A percentile compares a stretch with the other conserved stretches of the same genome.
Evolutionary conservation across 1,140 invertebrate genomes (phyloP).

Genomic region (Mya arenaria): DNA sequence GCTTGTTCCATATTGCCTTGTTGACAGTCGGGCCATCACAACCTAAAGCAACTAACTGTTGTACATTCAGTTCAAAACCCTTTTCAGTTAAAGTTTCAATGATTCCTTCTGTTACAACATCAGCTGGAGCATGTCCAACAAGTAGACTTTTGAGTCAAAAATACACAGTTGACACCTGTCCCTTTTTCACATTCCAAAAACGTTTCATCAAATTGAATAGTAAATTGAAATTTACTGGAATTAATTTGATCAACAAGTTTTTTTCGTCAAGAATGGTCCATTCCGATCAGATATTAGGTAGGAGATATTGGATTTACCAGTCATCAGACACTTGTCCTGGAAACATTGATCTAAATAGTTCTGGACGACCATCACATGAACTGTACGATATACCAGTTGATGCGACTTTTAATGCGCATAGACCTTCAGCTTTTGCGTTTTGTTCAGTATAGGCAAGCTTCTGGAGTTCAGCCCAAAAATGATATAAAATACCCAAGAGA

Average conservation of each 20-base stretch:
- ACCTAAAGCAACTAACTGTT: constrained; percentile 62
- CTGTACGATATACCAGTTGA: constrained; percentile 18
- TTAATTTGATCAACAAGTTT: constrained; percentile 21
- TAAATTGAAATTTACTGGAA: not conserved
- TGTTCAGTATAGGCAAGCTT: not conserved
- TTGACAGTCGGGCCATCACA: constrained; percentile 6
- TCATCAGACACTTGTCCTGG: constrained; percentile 1
- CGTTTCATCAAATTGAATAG: constrained; percentile 43
- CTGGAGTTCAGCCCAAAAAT: too few relatives aligned
- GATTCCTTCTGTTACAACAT: constrained; percentile 29
- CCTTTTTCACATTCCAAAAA: constrained; percentile 41
- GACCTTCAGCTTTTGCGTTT: constrained; percentile 13
- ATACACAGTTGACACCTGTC: constrained; percentile 13
- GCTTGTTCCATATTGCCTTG: not conserved
- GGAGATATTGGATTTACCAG: constrained; percentile 54
- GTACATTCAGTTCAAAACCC: constrained; percentile 20
- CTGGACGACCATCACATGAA: constrained; percentile 31
- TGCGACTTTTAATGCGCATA: not conserved
- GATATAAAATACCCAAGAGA: too few relatives aligned
- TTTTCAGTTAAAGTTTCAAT: constrained; percentile 37
- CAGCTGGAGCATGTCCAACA: constrained; percentile 47
- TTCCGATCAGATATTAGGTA: constrained; percentile 59
- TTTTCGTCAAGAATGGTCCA: constrained; percentile 44
- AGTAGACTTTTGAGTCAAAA: constrained; percentile 39
- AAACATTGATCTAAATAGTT: constrained; percentile 52